A percentile compares a stretch with the other conserved stretches of the same genome.
These are phyloP conservation scores for Platycheirus rosarum DNA, from an alignment of 2,888 invertebrate species.

Conservation along the genomic window DNA sequence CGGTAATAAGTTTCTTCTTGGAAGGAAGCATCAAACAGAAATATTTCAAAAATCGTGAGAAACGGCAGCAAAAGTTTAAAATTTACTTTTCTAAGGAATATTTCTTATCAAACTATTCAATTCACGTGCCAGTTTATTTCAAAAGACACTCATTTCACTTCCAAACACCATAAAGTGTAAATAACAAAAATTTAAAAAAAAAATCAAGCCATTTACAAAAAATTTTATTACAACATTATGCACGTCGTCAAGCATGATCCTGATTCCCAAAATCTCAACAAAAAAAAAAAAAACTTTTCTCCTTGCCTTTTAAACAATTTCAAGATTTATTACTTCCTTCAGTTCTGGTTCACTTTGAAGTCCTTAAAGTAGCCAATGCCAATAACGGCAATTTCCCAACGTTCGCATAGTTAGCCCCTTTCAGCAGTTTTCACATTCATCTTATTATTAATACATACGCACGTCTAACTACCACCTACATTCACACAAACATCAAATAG, in stretches of 20 bases:
- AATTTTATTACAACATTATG: constrained; percentile 73
- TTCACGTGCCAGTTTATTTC: too few relatives aligned
- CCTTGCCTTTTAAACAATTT: constrained; percentile 51
- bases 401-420: constrained; percentile 46
- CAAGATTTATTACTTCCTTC: constrained; percentile 55
- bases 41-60: too few relatives aligned
- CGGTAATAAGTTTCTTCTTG: too few relatives aligned
- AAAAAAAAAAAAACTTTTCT: constrained; percentile 29
- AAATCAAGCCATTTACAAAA: constrained; percentile 59
- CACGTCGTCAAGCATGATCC: constrained; percentile 57
- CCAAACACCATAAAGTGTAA: too few relatives aligned
- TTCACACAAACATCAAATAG: constrained; percentile 32
- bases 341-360: constrained; percentile 53
- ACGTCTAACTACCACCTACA: neutral
- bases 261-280: constrained; percentile 35
- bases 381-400: constrained; percentile 40
- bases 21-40: too few relatives aligned
- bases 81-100: too few relatives aligned
- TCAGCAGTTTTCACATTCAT: constrained; percentile 66
- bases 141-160: too few relatives aligned
- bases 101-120: too few relatives aligned
- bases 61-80: too few relatives aligned
- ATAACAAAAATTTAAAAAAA: too few relatives aligned
- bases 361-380: constrained; percentile 46
- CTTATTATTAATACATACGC: constrained; percentile 62